Evolutionary conservation across 2,888 invertebrate species (phyloP).

Genomic region (Periphyllus acericola): DNA sequence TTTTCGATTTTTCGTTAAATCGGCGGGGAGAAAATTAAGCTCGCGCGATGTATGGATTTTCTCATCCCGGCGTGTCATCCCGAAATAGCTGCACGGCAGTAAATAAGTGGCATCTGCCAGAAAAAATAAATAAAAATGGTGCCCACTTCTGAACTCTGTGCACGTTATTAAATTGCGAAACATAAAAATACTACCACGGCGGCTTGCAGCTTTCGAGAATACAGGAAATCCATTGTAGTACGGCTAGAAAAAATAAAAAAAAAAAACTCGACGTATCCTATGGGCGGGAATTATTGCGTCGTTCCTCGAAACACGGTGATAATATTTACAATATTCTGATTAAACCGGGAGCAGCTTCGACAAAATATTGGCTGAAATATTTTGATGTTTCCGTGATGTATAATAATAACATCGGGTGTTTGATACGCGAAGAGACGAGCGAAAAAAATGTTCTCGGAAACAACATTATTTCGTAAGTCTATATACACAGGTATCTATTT

Average conservation of each 20-base stretch:
- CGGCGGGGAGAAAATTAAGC: neutral
- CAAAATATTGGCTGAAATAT: neutral
- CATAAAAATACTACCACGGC: neutral
- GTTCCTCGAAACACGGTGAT: neutral
- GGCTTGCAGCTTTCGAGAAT: neutral
- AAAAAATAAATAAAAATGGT: neutral
- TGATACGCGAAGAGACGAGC: too few species aligned
- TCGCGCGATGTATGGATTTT: neutral
- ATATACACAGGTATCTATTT: too few species aligned
- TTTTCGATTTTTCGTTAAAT: neutral
- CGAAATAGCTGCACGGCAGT: neutral
- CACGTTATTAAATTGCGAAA: constrained; percentile 13
- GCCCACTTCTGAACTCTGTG: neutral
- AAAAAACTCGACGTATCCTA: neutral
- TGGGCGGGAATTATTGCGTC: neutral
- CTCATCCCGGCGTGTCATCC: neutral
- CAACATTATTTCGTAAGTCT: neutral
- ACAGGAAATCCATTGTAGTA: constrained; percentile 14
- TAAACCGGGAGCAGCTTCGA: neutral
- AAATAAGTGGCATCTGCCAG: neutral
- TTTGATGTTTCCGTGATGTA: neutral
- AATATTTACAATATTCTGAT: neutral
- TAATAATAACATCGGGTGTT: neutral
- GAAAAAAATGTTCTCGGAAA: constrained; percentile 15
- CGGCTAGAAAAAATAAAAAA: neutral